phyloP scores from a whole-genome alignment of 1,140 invertebrate genomes.

The Acromyrmex echinatior region DNA sequence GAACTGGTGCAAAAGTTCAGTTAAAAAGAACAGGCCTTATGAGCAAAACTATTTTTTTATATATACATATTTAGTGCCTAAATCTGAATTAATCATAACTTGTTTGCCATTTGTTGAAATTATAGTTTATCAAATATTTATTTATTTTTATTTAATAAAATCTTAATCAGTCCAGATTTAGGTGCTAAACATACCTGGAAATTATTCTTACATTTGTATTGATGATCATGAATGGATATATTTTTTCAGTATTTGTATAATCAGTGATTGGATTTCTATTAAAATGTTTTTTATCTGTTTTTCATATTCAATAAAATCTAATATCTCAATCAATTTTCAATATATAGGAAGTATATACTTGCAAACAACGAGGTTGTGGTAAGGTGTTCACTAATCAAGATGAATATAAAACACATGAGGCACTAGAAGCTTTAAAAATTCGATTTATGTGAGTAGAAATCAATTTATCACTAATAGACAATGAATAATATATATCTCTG shows the following conservation, averaged over 20 bases:
- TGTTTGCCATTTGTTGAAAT: not conserved
- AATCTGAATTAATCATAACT: not conserved
- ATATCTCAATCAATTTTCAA: conserved; percentile 39
- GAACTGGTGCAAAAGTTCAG: too few species aligned
- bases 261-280: not conserved
- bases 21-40: too few species aligned
- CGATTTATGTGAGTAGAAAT: conserved; percentile 82
- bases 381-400: conserved; percentile 85
- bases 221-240: not conserved
- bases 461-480: not conserved
- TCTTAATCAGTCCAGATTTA: not conserved
- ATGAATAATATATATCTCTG: not conserved
- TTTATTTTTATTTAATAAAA: not conserved
- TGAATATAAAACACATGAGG: conserved; percentile 85
- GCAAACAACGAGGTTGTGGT: conserved; percentile 84
- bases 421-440: conserved; percentile 83
- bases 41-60: not conserved
- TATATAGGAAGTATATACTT: conserved; percentile 84
- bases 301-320: not conserved
- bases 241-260: not conserved
- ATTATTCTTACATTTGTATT: not conserved
- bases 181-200: not conserved
- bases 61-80: not conserved
- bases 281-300: not conserved
- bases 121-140: not conserved